A percentile compares a stretch with the other conserved stretches of the same genome.
These are phyloP conservation scores for Ganaspis brasiliensis DNA, from an alignment of 2,888 invertebrate species.

Conservation along the genomic window DNA sequence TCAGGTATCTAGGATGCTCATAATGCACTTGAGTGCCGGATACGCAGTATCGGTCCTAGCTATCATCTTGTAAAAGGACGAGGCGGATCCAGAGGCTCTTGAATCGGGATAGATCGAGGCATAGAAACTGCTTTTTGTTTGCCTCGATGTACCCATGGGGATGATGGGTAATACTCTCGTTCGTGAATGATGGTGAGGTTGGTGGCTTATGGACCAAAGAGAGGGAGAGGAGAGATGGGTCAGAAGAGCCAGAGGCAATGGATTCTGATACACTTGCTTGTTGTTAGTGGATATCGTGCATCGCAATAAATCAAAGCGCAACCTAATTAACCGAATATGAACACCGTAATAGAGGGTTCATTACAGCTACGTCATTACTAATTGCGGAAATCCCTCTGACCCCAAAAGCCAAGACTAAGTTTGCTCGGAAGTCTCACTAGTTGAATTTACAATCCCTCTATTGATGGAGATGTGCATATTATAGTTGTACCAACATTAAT, in stretches of 20 bases:
- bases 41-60: slow-evolving; percentile 58
- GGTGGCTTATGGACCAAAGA: background rate
- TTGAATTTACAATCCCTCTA: slow-evolving; percentile 15
- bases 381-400: slow-evolving; percentile 63
- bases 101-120: slow-evolving; percentile 52
- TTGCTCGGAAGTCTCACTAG: slow-evolving; percentile 33
- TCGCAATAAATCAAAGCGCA: slow-evolving; percentile 75
- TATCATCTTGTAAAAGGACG: slow-evolving; percentile 50
- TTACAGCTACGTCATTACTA: slow-evolving; percentile 73
- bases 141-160: slow-evolving; percentile 36
- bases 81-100: slow-evolving; percentile 44
- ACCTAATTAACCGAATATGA: slow-evolving; percentile 75
- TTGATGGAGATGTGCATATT: slow-evolving; percentile 14
- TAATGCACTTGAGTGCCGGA: slow-evolving; percentile 53
- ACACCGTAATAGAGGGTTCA: slow-evolving; percentile 73
- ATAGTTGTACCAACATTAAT: slow-evolving; percentile 21
- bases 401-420: slow-evolving; percentile 24
- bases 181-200: slow-evolving; percentile 43
- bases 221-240: background rate
- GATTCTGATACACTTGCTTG: slow-evolving; percentile 28
- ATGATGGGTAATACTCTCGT: slow-evolving; percentile 49
- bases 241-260: slow-evolving; percentile 30
- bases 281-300: slow-evolving; percentile 59
- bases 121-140: slow-evolving; percentile 46
- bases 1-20: slow-evolving; percentile 1